Percentiles rank a stretch among this genome's conserved stretches.
These are phyloP conservation scores for Branchipolynoe longqiensis DNA, from an alignment of 2,888 invertebrate genomes.

Conservation along the genomic window DNA sequence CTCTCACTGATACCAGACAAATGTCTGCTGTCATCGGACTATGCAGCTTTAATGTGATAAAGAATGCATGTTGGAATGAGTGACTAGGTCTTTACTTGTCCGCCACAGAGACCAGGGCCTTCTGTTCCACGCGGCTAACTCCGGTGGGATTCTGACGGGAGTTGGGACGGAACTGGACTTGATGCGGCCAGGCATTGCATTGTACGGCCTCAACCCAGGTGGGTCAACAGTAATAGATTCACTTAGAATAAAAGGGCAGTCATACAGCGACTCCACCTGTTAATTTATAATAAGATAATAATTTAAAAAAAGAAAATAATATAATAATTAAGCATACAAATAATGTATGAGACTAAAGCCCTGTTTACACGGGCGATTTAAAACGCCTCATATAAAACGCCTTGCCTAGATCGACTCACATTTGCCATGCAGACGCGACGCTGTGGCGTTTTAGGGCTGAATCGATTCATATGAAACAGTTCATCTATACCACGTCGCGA, in stretches of 20 bases:
- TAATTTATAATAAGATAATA: too few species aligned
- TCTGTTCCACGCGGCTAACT: conserved; percentile 61
- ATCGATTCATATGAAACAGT: too few species aligned
- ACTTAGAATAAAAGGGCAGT: too few species aligned
- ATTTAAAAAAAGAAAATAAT: background rate
- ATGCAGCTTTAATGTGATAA: background rate
- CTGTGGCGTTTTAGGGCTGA: too few species aligned
- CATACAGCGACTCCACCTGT: too few species aligned
- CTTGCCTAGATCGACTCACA: too few species aligned
- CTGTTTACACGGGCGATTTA: too few species aligned
- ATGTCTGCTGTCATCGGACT: background rate
- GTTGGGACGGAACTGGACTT: conserved; percentile 72
- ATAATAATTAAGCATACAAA: background rate
- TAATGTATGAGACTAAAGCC: background rate
- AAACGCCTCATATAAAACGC: background rate
- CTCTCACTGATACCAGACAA: background rate
- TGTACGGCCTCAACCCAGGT: conserved; percentile 74
- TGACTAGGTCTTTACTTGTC: background rate
- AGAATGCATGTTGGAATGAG: too few species aligned
- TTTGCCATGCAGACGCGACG: too few species aligned
- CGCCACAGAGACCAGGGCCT: background rate
- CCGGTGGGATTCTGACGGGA: conserved; percentile 71
- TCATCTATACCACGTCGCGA: too few species aligned
- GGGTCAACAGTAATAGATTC: background rate
- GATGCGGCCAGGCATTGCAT: conserved; percentile 73